Evolutionary conservation across 2,888 invertebrate genomes (phyloP), one percentile per base, ranked within the genome.

Genomic region (Herminia tarsipennalis): DNA sequence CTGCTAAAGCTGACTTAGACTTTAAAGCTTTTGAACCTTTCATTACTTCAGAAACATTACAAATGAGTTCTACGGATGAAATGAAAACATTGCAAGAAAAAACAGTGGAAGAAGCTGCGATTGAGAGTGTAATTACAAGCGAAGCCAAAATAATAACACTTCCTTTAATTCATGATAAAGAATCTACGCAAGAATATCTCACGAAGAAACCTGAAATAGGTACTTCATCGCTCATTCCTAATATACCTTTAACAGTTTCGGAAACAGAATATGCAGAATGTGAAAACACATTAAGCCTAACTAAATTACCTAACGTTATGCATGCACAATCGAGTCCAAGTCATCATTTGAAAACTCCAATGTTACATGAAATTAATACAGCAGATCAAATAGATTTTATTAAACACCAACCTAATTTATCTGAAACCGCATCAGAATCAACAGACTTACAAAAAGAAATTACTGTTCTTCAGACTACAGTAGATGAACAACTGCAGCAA

Each of bases 231-330:
- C 86, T 93, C 44, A 91, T 93, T 56, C 92, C 94, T 1, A 93
- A 94, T 62, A 90, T 93, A 59, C 89, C 95, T 41, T 57, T 96
- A 36, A 90, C 93, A 53, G 77, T 96, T 2, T 92, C 86, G 37
- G 93, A 95, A 79, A 93, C 93, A 0, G 93, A 94, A 67, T 78
- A 87, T 0, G 88, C 93, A 21, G 96, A 96, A 81, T 93, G 92
- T 54, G 96, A 96, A 85, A 91, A 89, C 16, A 78, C 87, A 18
- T 81, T 96, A 10, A 68, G 75, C 14, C 53, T 86, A 9, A 67
- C 73, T 32, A 77, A 73, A 61, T 70, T 70, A 6, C 77, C 86
- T 8, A 77, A 64, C 30, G 30, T 36, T 1, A 54, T 71, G 5
- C 69, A 65, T 30, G 83, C 86, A 6, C 76, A 75, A 56, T 54